phyloP scores from a whole-genome alignment of 2,113 vertebrate genomes.

The Phylloscopus trochilus region DNA sequence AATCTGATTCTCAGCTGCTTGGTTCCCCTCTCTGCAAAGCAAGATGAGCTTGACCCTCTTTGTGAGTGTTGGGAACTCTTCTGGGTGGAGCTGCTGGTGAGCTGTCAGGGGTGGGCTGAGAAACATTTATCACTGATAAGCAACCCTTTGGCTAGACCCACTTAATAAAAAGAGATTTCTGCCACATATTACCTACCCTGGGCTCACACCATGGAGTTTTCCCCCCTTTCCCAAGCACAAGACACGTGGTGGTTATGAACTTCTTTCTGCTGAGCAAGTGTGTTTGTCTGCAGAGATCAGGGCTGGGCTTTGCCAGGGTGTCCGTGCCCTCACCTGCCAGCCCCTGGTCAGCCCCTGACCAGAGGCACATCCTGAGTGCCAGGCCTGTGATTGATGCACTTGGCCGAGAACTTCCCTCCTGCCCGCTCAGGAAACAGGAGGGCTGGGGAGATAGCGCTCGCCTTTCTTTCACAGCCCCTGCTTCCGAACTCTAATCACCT shows the following conservation, averaged over 20 bases:
- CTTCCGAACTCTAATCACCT: slow-evolving; percentile 94
- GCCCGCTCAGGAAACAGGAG: slow-evolving; percentile 86
- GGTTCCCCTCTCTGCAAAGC: neutral
- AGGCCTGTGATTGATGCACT: slow-evolving; percentile 85
- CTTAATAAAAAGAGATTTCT: neutral
- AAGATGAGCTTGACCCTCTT: neutral
- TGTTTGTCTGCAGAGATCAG: slow-evolving; percentile 57
- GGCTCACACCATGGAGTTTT: neutral
- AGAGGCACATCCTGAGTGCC: slow-evolving; percentile 74
- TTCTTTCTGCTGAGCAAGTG: neutral
- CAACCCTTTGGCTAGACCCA: neutral
- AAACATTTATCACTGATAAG: neutral
- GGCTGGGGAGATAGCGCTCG: slow-evolving; percentile 85
- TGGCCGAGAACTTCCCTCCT: slow-evolving; percentile 85
- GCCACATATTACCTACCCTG: neutral
- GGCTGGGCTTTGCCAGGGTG: slow-evolving; percentile 56
- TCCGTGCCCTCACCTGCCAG: slow-evolving; percentile 79
- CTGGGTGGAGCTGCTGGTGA: neutral
- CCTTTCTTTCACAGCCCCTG: slow-evolving; percentile 85
- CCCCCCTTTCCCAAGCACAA: neutral
- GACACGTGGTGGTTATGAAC: neutral
- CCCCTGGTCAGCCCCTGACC: slow-evolving; percentile 53
- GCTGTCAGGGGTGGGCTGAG: neutral
- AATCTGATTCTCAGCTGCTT: neutral
- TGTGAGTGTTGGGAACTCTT: neutral